Conservation (phyloP, 2,797 vertebrate genomes). For the Ataeniobius toweri region DNA sequence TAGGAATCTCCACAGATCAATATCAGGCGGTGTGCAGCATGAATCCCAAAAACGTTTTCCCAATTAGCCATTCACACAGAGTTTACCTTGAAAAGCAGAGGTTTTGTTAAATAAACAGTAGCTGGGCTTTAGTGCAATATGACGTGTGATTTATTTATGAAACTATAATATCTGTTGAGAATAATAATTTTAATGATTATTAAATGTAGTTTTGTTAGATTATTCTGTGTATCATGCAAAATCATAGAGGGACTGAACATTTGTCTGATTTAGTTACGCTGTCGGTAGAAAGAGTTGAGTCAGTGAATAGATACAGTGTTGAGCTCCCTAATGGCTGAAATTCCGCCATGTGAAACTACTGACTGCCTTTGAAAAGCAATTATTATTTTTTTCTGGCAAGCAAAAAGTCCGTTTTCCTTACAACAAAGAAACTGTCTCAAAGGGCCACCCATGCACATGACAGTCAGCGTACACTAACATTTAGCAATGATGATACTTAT, state of each 20-base stretch:
- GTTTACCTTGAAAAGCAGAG: constrained; percentile 2
- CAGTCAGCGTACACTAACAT: constrained; percentile 4
- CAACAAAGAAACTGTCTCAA: constrained; percentile 5
- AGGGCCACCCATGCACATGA: constrained; percentile 2
- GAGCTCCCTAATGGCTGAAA: constrained; percentile 6
- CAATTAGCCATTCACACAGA: constrained; percentile 30
- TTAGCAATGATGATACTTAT: constrained; percentile 5
- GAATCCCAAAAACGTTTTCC: constrained; percentile 28
- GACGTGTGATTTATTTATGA: not conserved
- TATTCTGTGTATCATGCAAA: constrained; percentile 32
- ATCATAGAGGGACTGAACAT: constrained; percentile 14
- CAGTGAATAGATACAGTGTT: constrained; percentile 19
- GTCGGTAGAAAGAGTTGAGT: constrained; percentile 26
- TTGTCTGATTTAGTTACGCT: constrained; percentile 26
- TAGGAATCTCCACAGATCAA: constrained; percentile 34
- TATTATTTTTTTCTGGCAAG: constrained; percentile 4
- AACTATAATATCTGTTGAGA: not conserved
- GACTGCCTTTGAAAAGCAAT: constrained; percentile 5
- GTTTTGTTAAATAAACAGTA: constrained; percentile 4
- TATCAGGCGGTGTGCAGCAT: constrained; percentile 29
- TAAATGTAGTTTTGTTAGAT: constrained; percentile 21
- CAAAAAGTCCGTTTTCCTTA: not conserved
- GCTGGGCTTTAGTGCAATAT: constrained; percentile 6
- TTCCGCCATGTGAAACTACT: constrained; percentile 11
- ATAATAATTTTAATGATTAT: constrained; percentile 10